These are phyloP conservation scores for Drosophila asahinai DNA, from an alignment of 1,140 invertebrate genomes.

Conservation along the genomic window DNA sequence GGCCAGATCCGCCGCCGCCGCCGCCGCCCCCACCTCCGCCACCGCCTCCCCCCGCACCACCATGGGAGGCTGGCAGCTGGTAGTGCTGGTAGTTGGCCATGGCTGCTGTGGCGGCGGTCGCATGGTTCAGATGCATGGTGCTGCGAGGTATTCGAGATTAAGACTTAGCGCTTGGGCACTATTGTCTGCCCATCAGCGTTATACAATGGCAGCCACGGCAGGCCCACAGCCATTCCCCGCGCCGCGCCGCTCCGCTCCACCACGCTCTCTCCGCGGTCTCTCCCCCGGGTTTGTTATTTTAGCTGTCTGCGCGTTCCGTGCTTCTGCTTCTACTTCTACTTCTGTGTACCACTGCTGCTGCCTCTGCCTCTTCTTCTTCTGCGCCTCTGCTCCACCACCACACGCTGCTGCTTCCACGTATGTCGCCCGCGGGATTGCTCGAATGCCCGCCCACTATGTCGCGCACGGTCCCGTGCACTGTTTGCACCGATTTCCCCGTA, in stretches of 20 bases:
- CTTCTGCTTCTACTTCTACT: slow-evolving; percentile 50
- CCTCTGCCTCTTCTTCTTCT: slow-evolving; percentile 33
- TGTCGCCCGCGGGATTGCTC: slow-evolving; percentile 22
- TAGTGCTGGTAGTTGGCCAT: slow-evolving; percentile 84
- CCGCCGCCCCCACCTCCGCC: slow-evolving; percentile 25
- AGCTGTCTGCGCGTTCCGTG: slow-evolving; percentile 62
- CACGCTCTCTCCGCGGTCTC: slow-evolving; percentile 41
- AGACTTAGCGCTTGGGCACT: slow-evolving; percentile 43
- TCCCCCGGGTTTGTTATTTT: slow-evolving; percentile 71
- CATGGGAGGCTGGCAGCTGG: slow-evolving; percentile 70
- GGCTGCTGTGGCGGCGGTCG: slow-evolving; percentile 78
- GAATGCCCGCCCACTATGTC: slow-evolving; percentile 36
- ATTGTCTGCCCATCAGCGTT: slow-evolving; percentile 73
- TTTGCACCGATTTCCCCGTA: slow-evolving; percentile 57
- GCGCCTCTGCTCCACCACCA: slow-evolving; percentile 54
- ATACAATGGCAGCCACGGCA: slow-evolving; percentile 66
- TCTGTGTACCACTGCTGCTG: slow-evolving; percentile 56
- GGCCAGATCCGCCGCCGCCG: slow-evolving; percentile 33
- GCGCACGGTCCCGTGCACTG: slow-evolving; percentile 54
- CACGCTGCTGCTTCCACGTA: slow-evolving; percentile 74
- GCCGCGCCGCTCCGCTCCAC: slow-evolving; percentile 6
- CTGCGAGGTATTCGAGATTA: slow-evolving; percentile 74
- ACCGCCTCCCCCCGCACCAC: slow-evolving; percentile 31
- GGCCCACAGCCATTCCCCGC: slow-evolving; percentile 61
- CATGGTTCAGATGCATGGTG: slow-evolving; percentile 83